These are phyloP conservation scores for Sorex maritimensis DNA, from an alignment of 2,797 vertebrate genomes.

Conservation along the genomic window DNA sequence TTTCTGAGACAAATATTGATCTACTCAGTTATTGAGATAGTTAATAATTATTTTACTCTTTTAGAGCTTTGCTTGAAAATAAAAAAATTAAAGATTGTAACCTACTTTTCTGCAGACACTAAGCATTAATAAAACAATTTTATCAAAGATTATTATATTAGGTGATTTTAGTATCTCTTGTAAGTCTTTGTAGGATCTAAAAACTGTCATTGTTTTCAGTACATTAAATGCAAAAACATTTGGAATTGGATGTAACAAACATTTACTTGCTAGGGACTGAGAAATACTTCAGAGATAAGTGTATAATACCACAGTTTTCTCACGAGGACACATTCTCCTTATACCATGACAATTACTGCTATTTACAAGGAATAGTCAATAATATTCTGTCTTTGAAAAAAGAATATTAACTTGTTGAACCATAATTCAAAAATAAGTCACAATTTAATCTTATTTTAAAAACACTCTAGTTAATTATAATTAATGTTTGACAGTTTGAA, in stretches of 20 bases:
- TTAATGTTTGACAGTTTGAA: slow-evolving; percentile 84
- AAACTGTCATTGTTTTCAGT: slow-evolving; percentile 31
- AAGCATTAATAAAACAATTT: slow-evolving; percentile 43
- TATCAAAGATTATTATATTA: slow-evolving; percentile 51
- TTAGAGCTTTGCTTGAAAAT: slow-evolving; percentile 33
- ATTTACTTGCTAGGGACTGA: slow-evolving; percentile 20
- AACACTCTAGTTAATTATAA: slow-evolving; percentile 81
- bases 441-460: slow-evolving; percentile 83
- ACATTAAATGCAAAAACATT: slow-evolving; percentile 20
- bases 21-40: slow-evolving; percentile 24
- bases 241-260: slow-evolving; percentile 6
- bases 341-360: not conserved
- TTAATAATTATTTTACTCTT: slow-evolving; percentile 11
- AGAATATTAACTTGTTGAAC: slow-evolving; percentile 77
- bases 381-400: slow-evolving; percentile 65
- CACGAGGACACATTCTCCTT: not conserved
- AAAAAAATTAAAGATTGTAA: slow-evolving; percentile 48
- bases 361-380: slow-evolving; percentile 66
- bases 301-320: not conserved
- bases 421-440: slow-evolving; percentile 80
- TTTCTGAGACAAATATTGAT: slow-evolving; percentile 32
- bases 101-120: not conserved
- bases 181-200: slow-evolving; percentile 52
- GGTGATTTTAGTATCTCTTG: slow-evolving; percentile 27
- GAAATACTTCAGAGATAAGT: slow-evolving; percentile 7